Conservation (phyloP, 2,113 vertebrate genomes). For the Marcusenius ussheri region DNA sequence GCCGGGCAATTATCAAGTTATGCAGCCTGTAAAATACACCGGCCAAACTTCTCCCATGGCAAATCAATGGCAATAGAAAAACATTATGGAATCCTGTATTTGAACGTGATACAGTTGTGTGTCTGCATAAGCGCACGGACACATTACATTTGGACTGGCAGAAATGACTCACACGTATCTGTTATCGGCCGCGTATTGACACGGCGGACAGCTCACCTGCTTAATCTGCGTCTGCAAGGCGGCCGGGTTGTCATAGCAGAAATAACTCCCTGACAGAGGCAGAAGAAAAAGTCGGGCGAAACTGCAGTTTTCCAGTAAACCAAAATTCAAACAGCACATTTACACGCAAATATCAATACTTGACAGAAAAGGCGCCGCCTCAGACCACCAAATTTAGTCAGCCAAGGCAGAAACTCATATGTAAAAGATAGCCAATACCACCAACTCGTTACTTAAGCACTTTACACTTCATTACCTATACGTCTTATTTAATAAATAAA, state of each 20-base stretch:
- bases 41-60: background rate
- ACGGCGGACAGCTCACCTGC: constrained; percentile 62
- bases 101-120: background rate
- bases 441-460: background rate
- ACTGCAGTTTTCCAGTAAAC: background rate
- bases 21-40: background rate
- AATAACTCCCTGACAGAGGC: constrained; percentile 79
- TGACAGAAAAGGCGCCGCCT: background rate
- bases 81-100: background rate
- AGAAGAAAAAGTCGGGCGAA: background rate
- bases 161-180: background rate
- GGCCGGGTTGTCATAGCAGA: constrained; percentile 93
- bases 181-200: background rate
- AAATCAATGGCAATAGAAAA: background rate
- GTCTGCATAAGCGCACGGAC: background rate
- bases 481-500: background rate
- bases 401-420: background rate
- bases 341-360: background rate
- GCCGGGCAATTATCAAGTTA: background rate
- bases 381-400: background rate
- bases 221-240: constrained; percentile 81
- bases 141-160: background rate
- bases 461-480: background rate
- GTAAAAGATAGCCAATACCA: background rate
- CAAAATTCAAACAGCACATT: background rate